These are phyloP conservation scores for Danio albolineatus DNA, from an alignment of 2,797 vertebrate genomes.

Conservation along the genomic window DNA sequence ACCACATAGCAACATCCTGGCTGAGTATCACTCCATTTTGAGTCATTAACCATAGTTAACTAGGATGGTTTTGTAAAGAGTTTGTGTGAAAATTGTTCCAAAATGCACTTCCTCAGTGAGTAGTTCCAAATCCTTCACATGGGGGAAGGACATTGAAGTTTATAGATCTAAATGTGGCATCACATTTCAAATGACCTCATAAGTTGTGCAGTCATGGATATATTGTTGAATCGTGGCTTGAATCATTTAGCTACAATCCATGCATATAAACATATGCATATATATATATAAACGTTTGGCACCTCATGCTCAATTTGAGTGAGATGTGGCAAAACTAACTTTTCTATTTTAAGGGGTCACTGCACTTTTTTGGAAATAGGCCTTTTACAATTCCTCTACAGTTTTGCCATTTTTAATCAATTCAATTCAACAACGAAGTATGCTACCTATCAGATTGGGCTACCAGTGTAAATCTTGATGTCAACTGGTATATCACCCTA, in stretches of 20 bases:
- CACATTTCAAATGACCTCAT: background rate
- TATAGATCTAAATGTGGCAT: background rate
- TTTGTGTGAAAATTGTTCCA: background rate
- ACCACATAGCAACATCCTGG: background rate
- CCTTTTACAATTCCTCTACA: too few relatives aligned
- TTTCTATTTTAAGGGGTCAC: background rate
- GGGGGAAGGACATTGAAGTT: background rate
- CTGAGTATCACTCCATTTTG: background rate
- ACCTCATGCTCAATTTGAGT: background rate
- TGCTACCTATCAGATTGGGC: too few relatives aligned
- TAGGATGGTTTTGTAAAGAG: background rate
- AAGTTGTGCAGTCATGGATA: background rate
- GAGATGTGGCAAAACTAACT: slow-evolving; percentile 4
- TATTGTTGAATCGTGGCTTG: background rate
- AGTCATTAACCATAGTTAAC: background rate
- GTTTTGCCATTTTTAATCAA: too few relatives aligned
- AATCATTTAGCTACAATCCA: slow-evolving; percentile 5
- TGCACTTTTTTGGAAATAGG: too few relatives aligned
- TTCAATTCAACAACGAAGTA: too few relatives aligned
- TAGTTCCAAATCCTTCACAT: background rate
- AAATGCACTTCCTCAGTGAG: background rate
- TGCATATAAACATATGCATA: slow-evolving; percentile 21
- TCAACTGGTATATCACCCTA: too few relatives aligned
- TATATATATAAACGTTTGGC: slow-evolving; percentile 20
- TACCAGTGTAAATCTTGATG: too few relatives aligned